A percentile compares a stretch with the other conserved stretches of the same genome.
phyloP scores from a whole-genome alignment of 2,113 vertebrate species.

The Rhagologus leucostigma region DNA sequence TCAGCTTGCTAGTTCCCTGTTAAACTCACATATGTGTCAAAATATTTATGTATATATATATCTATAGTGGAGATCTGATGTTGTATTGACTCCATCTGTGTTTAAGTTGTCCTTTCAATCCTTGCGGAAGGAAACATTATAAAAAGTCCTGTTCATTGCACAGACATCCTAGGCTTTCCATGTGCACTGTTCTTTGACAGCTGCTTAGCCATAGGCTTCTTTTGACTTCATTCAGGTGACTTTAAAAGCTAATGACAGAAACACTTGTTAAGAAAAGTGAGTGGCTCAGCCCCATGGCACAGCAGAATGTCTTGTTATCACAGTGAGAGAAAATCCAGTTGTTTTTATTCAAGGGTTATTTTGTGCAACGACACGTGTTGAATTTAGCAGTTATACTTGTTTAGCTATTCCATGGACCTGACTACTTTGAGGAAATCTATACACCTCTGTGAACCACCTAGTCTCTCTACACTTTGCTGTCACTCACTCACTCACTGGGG shows the following conservation, averaged over 20 bases:
- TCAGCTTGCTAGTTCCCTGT: neutral
- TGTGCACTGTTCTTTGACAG: neutral
- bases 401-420: neutral
- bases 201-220: neutral
- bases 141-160: neutral
- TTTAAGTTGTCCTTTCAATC: neutral
- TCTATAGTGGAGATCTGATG: neutral
- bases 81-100: neutral
- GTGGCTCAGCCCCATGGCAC: neutral
- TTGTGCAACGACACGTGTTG: neutral
- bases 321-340: neutral
- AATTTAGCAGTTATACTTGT: neutral
- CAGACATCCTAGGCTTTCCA: neutral
- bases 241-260: constrained; percentile 29
- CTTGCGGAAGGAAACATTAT: neutral
- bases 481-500: neutral
- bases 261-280: neutral
- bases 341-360: neutral
- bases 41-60: neutral
- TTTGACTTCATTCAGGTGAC: neutral
- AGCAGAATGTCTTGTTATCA: neutral
- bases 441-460: neutral
- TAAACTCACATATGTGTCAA: neutral
- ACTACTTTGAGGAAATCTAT: neutral
- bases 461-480: neutral